Evolutionary conservation across 2,797 vertebrate species (phyloP).

Genomic region (Micromesistius poutassou): DNA sequence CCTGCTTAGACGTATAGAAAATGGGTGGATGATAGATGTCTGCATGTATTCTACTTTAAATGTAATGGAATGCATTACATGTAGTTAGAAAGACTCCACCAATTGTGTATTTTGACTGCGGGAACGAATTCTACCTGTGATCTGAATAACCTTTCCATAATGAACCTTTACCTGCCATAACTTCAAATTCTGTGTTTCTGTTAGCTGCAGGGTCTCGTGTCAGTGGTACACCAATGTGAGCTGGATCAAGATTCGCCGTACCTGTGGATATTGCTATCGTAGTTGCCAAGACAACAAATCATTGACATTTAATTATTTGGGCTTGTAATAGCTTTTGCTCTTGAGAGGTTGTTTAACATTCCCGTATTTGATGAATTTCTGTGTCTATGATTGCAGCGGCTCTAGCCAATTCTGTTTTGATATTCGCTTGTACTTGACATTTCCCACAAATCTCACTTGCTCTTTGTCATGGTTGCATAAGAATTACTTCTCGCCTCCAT

Average conservation of each 20-base stretch:
- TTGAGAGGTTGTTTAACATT: conserved; percentile 68
- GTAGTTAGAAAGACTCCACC: not conserved
- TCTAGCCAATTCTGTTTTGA: conserved; percentile 60
- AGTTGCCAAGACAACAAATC: conserved; percentile 54
- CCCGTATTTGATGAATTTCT: conserved; percentile 72
- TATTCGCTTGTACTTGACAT: conserved; percentile 76
- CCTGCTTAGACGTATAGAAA: not conserved
- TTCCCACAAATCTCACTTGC: conserved; percentile 64
- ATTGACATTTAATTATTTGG: conserved; percentile 80
- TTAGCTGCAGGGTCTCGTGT: not conserved
- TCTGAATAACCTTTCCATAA: not conserved
- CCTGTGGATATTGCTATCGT: conserved; percentile 58
- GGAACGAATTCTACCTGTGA: not conserved
- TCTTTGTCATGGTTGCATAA: conserved; percentile 60
- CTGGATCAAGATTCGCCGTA: conserved; percentile 32
- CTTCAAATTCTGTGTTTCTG: not conserved
- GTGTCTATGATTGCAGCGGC: conserved; percentile 56
- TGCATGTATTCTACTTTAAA: not conserved
- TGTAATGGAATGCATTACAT: not conserved
- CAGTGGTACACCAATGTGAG: not conserved
- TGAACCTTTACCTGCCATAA: not conserved
- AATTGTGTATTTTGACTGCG: not conserved
- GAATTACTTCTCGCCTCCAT: conserved; percentile 52
- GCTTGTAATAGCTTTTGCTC: conserved; percentile 76
- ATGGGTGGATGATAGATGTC: not conserved